These are phyloP conservation scores for Ooceraea biroi DNA, from an alignment of 1,140 invertebrate species.

Conservation along the genomic window DNA sequence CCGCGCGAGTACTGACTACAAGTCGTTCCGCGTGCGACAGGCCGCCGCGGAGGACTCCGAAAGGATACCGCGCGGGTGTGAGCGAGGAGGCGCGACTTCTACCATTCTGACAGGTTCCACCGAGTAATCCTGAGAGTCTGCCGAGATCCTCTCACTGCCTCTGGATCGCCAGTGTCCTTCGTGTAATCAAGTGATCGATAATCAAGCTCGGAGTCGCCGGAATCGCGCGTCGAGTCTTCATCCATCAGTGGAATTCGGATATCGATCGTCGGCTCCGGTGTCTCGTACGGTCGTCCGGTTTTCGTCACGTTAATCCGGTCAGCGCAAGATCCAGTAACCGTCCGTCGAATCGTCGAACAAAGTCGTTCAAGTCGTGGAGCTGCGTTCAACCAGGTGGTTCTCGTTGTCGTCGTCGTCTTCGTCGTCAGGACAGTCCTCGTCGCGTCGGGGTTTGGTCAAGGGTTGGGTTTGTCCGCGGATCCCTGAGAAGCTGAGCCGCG, in stretches of 20 bases:
- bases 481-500: slow-evolving; percentile 54
- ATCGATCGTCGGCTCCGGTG: background rate
- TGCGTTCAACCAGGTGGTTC: slow-evolving; percentile 18
- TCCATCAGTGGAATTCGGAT: background rate
- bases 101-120: slow-evolving; percentile 58
- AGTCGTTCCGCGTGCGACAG: slow-evolving; percentile 67
- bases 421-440: slow-evolving; percentile 17
- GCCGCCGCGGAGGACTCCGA: slow-evolving; percentile 42
- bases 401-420: background rate
- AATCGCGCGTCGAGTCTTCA: background rate
- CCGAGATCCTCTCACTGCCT: slow-evolving; percentile 39
- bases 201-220: slow-evolving; percentile 16
- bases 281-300: slow-evolving; percentile 44
- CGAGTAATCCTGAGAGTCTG: slow-evolving; percentile 15
- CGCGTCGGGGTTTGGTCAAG: too few relatives aligned
- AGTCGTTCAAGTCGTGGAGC: slow-evolving; percentile 13
- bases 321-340: slow-evolving; percentile 26
- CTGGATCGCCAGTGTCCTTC: slow-evolving; percentile 32
- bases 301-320: slow-evolving; percentile 49
- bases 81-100: slow-evolving; percentile 56
- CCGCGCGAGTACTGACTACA: slow-evolving; percentile 82
- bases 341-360: slow-evolving; percentile 20
- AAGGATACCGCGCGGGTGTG: slow-evolving; percentile 59
- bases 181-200: background rate
- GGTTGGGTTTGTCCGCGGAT: slow-evolving; percentile 21